A percentile compares a stretch with the other conserved stretches of the same genome.
These are phyloP conservation scores for Helarctos malayanus DNA, from an alignment of 2,797 vertebrate species.

Conservation along the genomic window DNA sequence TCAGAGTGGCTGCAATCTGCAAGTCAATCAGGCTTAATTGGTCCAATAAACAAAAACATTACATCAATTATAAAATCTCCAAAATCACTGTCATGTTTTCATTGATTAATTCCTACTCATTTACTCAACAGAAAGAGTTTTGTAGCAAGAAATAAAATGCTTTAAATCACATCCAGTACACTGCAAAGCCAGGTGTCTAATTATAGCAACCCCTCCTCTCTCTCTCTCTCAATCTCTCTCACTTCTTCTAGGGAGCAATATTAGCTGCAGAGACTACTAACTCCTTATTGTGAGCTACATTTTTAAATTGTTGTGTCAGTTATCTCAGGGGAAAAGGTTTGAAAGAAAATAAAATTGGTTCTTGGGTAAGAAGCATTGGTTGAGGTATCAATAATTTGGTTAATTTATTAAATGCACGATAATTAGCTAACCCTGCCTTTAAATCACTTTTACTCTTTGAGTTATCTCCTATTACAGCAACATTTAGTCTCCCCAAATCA, in stretches of 20 bases:
- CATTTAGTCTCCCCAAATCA: background rate
- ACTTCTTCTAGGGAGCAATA: background rate
- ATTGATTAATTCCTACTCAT: constrained; percentile 78
- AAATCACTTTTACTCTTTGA: constrained; percentile 21
- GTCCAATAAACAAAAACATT: constrained; percentile 77
- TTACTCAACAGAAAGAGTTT: constrained; percentile 72
- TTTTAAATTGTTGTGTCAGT: background rate
- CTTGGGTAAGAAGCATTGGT: background rate
- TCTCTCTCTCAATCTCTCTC: background rate
- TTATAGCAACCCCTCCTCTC: constrained; percentile 30
- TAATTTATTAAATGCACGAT: constrained; percentile 25
- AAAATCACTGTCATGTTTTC: constrained; percentile 72
- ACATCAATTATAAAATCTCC: constrained; percentile 67
- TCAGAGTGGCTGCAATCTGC: constrained; percentile 60
- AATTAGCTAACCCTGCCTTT: constrained; percentile 2
- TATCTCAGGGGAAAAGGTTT: constrained; percentile 20
- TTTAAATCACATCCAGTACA: constrained; percentile 47
- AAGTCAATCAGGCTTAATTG: constrained; percentile 75
- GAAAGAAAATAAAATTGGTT: constrained; percentile 51
- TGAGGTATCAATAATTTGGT: background rate
- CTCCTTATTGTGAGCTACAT: background rate
- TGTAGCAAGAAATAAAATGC: constrained; percentile 53
- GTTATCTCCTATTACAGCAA: background rate
- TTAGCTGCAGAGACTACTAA: constrained; percentile 14
- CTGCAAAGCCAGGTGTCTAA: constrained; percentile 61